These are phyloP conservation scores for Lithophane socia DNA, from an alignment of 2,888 invertebrate species.

Conservation along the genomic window DNA sequence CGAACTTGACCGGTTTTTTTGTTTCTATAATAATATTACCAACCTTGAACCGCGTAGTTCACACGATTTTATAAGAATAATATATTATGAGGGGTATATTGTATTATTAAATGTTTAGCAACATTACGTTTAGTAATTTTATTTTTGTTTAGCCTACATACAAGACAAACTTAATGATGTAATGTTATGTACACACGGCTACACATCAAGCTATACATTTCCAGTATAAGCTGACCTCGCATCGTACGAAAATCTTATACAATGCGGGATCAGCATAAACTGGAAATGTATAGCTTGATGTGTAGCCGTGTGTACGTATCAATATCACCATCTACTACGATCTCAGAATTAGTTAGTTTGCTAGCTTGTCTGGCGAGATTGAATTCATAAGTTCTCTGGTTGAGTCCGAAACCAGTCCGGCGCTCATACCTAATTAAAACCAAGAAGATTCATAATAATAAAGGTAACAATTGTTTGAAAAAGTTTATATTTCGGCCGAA, in stretches of 20 bases:
- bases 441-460: too few species aligned
- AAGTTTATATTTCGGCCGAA: too few species aligned
- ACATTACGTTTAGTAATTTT: not conserved
- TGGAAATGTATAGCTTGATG: too few species aligned
- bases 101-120: constrained; percentile 5
- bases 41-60: constrained; percentile 59
- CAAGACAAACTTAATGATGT: not conserved
- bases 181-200: not conserved
- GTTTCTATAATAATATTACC: not conserved
- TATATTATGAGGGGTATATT: not conserved
- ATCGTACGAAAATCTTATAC: too few species aligned
- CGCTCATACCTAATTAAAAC: too few species aligned
- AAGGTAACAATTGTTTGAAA: too few species aligned
- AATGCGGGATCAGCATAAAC: too few species aligned
- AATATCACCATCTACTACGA: not conserved
- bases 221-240: too few species aligned
- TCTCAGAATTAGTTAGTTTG: not conserved
- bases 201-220: too few species aligned
- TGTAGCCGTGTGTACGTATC: too few species aligned
- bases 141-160: not conserved
- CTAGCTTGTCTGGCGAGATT: not conserved
- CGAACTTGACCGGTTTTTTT: constrained; percentile 47
- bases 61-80: constrained; percentile 47
- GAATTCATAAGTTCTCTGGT: not conserved
- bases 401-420: not conserved